Percentiles rank a stretch among this genome's conserved stretches.
Conservation (phyloP, 2,797 vertebrate species). For the Taeniopygia guttata region DNA sequence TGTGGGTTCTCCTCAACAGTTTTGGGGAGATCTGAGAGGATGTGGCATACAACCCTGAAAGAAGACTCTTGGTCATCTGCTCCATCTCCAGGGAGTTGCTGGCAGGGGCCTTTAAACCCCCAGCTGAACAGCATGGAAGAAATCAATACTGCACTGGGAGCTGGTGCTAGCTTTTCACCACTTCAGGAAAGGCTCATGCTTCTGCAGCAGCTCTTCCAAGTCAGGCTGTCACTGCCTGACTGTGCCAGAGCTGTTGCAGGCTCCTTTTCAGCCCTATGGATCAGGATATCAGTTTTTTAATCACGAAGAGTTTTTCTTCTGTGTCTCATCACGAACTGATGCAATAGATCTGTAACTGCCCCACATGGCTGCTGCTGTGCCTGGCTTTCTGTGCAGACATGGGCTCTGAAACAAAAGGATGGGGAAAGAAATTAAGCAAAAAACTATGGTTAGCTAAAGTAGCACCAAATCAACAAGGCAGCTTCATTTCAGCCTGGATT, state of each 20-base stretch:
- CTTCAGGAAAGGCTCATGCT: background rate
- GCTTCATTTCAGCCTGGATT: background rate
- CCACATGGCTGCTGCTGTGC: background rate
- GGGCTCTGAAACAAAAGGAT: background rate
- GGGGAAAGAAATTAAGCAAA: background rate
- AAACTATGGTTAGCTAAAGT: background rate
- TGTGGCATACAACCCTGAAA: background rate
- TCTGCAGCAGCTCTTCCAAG: background rate
- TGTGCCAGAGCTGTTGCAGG: background rate
- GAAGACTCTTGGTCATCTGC: background rate
- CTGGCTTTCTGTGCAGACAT: background rate
- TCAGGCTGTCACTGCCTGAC: background rate
- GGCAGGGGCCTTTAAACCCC: background rate
- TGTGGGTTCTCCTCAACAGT: background rate
- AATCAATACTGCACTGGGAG: background rate
- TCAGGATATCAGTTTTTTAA: background rate
- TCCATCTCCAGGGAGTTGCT: background rate
- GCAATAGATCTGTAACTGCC: background rate
- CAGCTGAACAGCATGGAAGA: background rate
- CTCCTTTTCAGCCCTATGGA: background rate
- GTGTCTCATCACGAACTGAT: background rate
- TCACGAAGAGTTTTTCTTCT: background rate
- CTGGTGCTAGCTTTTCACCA: background rate
- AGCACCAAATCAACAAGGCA: background rate
- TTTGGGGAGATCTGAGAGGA: background rate